Evolutionary conservation across 2,113 vertebrate genomes (phyloP).

Genomic region (Grus americana): DNA sequence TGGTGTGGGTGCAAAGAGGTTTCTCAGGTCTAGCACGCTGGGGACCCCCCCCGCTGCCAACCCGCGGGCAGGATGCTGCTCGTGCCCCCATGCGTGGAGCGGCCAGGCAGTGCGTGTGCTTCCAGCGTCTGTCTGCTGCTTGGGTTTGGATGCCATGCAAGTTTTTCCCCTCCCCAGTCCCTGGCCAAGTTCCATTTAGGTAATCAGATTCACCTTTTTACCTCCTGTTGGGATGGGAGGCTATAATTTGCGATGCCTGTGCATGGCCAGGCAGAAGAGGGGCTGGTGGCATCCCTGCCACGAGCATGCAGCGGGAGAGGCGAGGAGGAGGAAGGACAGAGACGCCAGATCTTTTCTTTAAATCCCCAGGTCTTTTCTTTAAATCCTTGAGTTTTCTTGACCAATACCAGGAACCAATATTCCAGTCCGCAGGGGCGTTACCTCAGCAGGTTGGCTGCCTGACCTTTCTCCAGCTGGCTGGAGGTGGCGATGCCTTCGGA

Average conservation of each 20-base stretch:
- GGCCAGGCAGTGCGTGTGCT: accelerated
- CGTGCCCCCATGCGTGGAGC: accelerated
- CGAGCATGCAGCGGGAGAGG: neutral
- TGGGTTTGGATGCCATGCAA: neutral
- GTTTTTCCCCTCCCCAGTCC: neutral
- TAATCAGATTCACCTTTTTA: accelerated
- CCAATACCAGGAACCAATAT: neutral
- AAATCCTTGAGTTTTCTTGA: neutral
- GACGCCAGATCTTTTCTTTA: too few relatives aligned
- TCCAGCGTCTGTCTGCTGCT: neutral
- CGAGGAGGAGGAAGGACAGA: neutral
- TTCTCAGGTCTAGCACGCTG: neutral
- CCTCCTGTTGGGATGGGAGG: neutral
- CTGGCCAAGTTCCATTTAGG: neutral
- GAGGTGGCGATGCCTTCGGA: neutral
- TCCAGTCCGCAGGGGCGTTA: neutral
- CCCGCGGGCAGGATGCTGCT: neutral
- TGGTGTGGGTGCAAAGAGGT: neutral
- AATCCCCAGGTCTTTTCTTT: neutral
- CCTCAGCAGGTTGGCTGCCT: neutral
- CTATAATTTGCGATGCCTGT: neutral
- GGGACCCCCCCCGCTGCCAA: neutral
- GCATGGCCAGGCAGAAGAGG: neutral
- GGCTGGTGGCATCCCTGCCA: neutral
- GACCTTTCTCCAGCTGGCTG: neutral